Evolutionary conservation across 2,888 invertebrate genomes (phyloP).

Genomic region (Ophioninae sp.): DNA sequence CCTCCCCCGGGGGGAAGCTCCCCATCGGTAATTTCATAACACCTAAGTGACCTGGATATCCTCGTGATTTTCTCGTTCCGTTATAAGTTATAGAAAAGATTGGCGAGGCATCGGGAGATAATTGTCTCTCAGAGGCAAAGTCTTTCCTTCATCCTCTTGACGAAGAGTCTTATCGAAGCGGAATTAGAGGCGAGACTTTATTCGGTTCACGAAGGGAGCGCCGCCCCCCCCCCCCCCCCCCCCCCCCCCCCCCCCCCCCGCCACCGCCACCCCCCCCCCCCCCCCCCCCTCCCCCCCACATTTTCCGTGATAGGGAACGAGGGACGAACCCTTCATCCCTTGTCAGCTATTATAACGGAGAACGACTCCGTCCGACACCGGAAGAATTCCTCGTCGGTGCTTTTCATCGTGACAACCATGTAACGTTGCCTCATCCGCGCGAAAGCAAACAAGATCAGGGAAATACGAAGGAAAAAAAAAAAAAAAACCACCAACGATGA

Average conservation of each 20-base stretch:
- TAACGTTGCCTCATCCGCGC: constrained; percentile 2
- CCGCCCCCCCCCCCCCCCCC: neutral
- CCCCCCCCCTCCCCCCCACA: constrained; percentile 32
- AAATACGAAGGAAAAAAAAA: neutral
- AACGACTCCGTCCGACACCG: constrained; percentile 34
- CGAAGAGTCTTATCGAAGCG: constrained; percentile 20
- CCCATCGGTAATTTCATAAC: neutral
- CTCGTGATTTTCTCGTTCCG: neutral
- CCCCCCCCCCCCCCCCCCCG: neutral
- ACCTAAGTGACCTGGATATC: neutral
- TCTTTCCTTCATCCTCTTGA: constrained; percentile 9
- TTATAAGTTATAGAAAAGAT: neutral
- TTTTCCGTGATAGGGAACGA: constrained; percentile 26
- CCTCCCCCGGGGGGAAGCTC: no score
- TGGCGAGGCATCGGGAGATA: constrained; percentile 1
- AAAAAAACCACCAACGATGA: no score
- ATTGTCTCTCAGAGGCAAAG: constrained; percentile 5
- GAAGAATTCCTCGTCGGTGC: constrained; percentile 26
- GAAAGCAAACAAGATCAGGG: neutral
- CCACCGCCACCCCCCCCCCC: no score
- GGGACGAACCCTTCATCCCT: constrained; percentile 11
- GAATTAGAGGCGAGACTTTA: constrained; percentile 35
- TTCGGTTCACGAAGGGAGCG: constrained; percentile 28
- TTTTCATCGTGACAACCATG: constrained; percentile 31
- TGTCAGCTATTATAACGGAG: constrained; percentile 46